A percentile compares a stretch with the other conserved stretches of the same genome.
Conservation (phyloP, 2,113 vertebrate species). For the Smithornis capensis region DNA sequence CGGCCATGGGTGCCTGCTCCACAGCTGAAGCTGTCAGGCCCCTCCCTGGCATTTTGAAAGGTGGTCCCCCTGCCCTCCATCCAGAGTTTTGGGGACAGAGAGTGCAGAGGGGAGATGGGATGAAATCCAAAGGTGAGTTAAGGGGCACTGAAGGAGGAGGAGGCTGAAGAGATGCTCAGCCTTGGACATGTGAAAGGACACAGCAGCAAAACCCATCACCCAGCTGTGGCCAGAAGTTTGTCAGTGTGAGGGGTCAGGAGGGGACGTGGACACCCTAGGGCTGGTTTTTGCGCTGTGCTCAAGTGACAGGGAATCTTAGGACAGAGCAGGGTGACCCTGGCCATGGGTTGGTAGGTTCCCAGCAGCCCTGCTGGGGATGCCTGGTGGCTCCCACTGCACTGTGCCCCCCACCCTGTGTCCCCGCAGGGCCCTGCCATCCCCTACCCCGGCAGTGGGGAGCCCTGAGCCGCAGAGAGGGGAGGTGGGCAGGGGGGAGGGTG, state of each 20-base stretch:
- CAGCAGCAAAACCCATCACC: not conserved
- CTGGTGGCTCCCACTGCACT: accelerated
- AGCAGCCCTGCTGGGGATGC: not conserved
- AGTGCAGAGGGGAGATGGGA: accelerated
- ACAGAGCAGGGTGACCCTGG: accelerated
- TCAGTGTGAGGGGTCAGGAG: accelerated
- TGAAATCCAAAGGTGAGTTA: not conserved
- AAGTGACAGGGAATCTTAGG: accelerated
- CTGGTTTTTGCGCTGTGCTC: not conserved
- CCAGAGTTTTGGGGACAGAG: not conserved
- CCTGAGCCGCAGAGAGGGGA: not conserved
- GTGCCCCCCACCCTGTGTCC: accelerated
- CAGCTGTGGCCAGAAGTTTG: not conserved
- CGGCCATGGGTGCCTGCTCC: accelerated
- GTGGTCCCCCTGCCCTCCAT: accelerated
- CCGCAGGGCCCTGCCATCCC: not conserved
- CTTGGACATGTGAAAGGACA: not conserved
- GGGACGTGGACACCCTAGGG: not conserved
- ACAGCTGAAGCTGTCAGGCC: not conserved
- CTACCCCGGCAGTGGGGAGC: accelerated
- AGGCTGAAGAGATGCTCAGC: not conserved
- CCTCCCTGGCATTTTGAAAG: accelerated
- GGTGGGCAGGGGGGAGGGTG: not conserved
- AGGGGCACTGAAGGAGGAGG: not conserved
- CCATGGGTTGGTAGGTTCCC: accelerated